Base-by-base conservation (phyloP, 2,888 invertebrate genomes). In the Eucera pruinosa region DNA sequence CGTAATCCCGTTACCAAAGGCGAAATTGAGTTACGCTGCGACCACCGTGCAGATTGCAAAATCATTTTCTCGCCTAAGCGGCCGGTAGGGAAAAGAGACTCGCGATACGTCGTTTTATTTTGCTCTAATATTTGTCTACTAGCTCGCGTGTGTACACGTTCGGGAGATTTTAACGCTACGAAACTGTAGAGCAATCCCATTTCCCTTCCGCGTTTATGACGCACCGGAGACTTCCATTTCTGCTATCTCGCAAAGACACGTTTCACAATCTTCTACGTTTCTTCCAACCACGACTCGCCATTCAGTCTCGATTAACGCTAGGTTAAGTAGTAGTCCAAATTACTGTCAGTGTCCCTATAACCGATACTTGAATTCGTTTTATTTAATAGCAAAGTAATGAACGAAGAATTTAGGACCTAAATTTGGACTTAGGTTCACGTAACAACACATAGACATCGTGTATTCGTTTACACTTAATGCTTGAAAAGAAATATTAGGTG, bases 61-160 rank as follows among this genome's bases (percentile, higher is more conserved):
- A 76, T 81, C 60, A 81, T 81, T 77, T 73, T 68, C 74, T 52
- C 30, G 60, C 20, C 67, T 68, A 64, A 58, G 57, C 30, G 36
- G 2, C 30, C 30, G 30, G 30, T 6, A 30, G 3, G 36, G 9
- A 36, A 36, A 36, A 2, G 20, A 30, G 41, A 20, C n/a, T 23
- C 30, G n/a, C n/a, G 52, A 27, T 7, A 30, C 33, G 33, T 36
- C 23, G 36, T 30, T 18, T 33, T 33, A 6, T 13, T 39, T 20
- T n/a, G 52, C 25, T 23, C 33, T 60, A 67, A 72, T 43, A 30
- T 60, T 60, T 39, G 20, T 33, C 18, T 43, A 47, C 43, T 7
- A 9, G 25, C 33, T 43, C 36, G 11, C 20, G n/a, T 2, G 2
- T 25, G 41, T 18, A 6, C 20, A 55, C 48, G 33, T 48, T 52